These are phyloP conservation scores for Leucoraja ocellata DNA, from an alignment of 2,797 vertebrate genomes.

Conservation along the genomic window DNA sequence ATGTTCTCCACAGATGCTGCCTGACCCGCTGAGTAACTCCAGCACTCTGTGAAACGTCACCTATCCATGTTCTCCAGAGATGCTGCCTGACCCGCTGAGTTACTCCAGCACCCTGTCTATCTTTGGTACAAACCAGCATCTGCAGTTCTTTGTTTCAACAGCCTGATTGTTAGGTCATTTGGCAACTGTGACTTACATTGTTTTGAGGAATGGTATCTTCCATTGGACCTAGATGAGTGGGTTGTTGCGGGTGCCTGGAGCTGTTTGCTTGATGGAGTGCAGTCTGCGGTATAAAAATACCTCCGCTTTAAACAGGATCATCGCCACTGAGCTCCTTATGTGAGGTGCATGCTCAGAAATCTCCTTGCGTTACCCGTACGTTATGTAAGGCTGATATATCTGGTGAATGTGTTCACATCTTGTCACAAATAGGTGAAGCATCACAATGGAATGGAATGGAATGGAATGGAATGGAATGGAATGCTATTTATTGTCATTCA, in stretches of 20 bases:
- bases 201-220: neutral
- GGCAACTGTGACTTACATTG: conserved; percentile 14
- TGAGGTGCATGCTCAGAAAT: neutral
- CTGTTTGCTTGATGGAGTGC: neutral
- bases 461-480: too few species aligned
- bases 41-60: too few species aligned
- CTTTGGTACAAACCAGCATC: too few species aligned
- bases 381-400: neutral
- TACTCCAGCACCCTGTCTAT: too few species aligned
- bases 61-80: too few species aligned
- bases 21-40: too few species aligned
- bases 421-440: neutral
- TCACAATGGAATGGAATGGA: too few species aligned
- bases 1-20: too few species aligned
- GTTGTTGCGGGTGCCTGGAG: neutral
- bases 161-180: neutral
- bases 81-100: too few species aligned
- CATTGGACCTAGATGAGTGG: neutral
- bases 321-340: neutral
- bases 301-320: neutral
- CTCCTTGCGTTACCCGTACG: neutral
- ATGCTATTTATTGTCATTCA: too few species aligned
- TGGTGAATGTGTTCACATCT: neutral
- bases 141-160: too few species aligned
- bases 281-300: neutral